Conservation (phyloP, 1,140 invertebrate species). For the Pemphigus obesinymphae region DNA sequence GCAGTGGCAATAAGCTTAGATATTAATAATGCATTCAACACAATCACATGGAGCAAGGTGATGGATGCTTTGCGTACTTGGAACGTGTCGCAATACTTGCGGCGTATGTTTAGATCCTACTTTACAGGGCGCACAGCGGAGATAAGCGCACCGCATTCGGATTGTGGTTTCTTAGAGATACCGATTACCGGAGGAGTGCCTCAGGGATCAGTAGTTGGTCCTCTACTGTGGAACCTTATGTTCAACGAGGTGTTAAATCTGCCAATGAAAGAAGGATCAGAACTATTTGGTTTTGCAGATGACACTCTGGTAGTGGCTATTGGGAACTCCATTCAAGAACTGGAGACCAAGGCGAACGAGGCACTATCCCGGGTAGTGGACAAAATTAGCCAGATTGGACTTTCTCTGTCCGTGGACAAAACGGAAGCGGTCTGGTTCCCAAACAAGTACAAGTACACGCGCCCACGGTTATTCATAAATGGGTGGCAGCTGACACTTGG, state of each 20-base stretch:
- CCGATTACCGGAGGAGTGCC: neutral
- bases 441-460: neutral
- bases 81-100: neutral
- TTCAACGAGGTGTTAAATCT: neutral
- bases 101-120: neutral
- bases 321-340: neutral
- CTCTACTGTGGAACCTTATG: neutral
- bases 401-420: neutral
- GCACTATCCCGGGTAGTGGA: neutral
- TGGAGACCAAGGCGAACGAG: neutral
- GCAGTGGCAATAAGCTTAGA: neutral
- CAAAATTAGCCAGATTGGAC: neutral
- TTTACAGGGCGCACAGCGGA: neutral
- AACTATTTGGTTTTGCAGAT: neutral
- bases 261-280: neutral
- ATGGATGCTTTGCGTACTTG: neutral
- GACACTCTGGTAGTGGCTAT: neutral
- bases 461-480: neutral
- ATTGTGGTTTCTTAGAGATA: neutral
- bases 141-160: neutral
- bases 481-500: neutral
- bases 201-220: conserved; percentile 12
- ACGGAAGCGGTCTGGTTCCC: neutral
- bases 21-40: neutral
- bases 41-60: neutral